These are phyloP conservation scores for Lepisosteus osseus DNA, from an alignment of 2,113 vertebrate species.

Conservation along the genomic window DNA sequence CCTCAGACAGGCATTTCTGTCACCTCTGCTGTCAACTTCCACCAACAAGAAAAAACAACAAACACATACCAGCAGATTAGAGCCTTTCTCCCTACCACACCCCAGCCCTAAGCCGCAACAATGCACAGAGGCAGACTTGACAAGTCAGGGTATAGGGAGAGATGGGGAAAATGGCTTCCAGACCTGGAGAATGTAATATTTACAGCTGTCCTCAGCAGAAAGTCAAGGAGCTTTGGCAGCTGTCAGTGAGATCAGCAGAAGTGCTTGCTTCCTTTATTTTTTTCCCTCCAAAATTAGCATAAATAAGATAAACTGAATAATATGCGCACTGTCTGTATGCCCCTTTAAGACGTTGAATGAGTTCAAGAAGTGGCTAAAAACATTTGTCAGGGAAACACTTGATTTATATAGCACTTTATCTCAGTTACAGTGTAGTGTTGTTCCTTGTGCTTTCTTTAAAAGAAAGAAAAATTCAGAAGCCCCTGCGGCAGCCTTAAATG, in stretches of 20 bases:
- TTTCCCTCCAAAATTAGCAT: background rate
- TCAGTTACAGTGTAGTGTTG: too few species aligned
- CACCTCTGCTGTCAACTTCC: constrained; percentile 16
- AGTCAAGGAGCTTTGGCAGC: constrained; percentile 1
- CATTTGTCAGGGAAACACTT: too few species aligned
- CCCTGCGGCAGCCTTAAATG: too few species aligned
- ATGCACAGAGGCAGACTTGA: constrained; percentile 32
- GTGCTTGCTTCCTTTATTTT: background rate
- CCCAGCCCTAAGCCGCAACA: constrained; percentile 48
- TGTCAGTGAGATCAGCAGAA: constrained; percentile 29
- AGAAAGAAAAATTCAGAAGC: too few species aligned
- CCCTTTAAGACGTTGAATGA: too few species aligned
- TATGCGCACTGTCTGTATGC: too few species aligned
- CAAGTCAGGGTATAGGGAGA: constrained; percentile 37
- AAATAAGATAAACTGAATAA: background rate
- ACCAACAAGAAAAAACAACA: constrained; percentile 21
- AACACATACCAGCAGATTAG: constrained; percentile 51
- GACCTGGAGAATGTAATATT: too few species aligned
- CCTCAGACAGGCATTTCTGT: constrained; percentile 12
- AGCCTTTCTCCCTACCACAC: constrained; percentile 26
- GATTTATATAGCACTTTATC: too few species aligned
- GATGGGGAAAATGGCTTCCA: constrained; percentile 21
- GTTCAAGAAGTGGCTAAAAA: too few species aligned
- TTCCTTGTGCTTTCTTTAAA: too few species aligned
- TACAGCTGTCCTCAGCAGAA: background rate